phyloP scores from a whole-genome alignment of 2,888 invertebrate species.

The Smittia aterrima region DNA sequence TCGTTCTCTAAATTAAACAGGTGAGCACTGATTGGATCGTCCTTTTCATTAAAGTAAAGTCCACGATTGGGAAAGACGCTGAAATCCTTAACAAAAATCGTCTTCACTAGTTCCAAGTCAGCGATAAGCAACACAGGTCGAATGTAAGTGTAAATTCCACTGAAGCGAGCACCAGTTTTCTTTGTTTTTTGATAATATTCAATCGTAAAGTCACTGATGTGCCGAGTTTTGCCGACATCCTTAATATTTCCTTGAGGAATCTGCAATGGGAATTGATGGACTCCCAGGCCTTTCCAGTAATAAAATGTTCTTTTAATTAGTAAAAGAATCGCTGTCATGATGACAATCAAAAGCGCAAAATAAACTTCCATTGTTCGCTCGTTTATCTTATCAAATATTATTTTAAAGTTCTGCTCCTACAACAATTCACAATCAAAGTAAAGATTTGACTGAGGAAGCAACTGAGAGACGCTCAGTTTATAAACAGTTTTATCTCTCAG shows the following conservation, averaged over 20 bases:
- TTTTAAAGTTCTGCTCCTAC: background rate
- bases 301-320: background rate
- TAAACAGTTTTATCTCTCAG: background rate
- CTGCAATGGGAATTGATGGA: background rate
- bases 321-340: background rate
- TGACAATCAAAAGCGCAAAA: background rate
- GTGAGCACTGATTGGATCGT: constrained; percentile 45
- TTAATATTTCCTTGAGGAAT: constrained; percentile 24
- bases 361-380: background rate
- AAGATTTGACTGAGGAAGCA: background rate
- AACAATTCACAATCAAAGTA: background rate
- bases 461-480: background rate
- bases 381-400: background rate
- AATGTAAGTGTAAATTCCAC: constrained; percentile 11
- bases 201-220: background rate
- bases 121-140: constrained; percentile 43
- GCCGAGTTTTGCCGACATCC: background rate
- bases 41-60: constrained; percentile 44
- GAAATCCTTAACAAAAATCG: constrained; percentile 46
- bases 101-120: constrained; percentile 46
- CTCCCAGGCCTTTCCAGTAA: constrained; percentile 18
- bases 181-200: constrained; percentile 1
- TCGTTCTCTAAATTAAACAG: constrained; percentile 41
- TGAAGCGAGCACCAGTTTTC: background rate
- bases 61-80: constrained; percentile 46